Base-by-base conservation (phyloP, 2,797 vertebrate species). In the Moxostoma hubbsi region DNA sequence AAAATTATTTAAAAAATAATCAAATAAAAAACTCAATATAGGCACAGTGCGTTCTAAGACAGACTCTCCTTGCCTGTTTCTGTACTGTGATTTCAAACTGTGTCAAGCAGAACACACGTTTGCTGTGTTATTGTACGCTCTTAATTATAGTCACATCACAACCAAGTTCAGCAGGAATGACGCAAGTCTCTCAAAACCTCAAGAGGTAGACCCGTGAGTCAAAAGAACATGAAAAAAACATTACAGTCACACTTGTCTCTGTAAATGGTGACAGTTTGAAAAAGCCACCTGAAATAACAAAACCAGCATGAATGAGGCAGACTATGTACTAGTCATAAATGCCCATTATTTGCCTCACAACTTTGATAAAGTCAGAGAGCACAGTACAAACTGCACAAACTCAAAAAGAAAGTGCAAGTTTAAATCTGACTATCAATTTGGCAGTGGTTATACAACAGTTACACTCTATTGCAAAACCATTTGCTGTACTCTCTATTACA, bases 71-170 rank as follows among this genome's bases (percentile, higher is more conserved):
- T 13, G 8, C 49, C 15, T 36, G 15, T 66, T 55, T 66, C 18
- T 1, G 47, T 53, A 18, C 50, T 0, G 6, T 58, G 58, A 58
- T 62, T 53, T 58, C 63, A 46, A 1, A 7, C 18, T 64, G 62
- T 67, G 13, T 58, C 64, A 51, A 72, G 69, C 63, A 59, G n/a
- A 47, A 8, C n/a, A n/a, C 49, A 50, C 11, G 49, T 76, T 67
- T 43, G 55, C 10, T 45, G n/a, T 72, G 62, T 51, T 79, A 55
- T 67, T 61, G 13, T 12, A n/a, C 43, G 43, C 46, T n/a, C 36
- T 51, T 80, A 80, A 80, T 82, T 80, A 67, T 77, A 77, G 24
- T 77, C 54, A 77, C 74, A 68, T 68, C 46, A 57, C 36, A 53
- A 6, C 47, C 50, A 46, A 16, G 54, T 73, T 57, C n/a, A 45